Base-by-base conservation (phyloP, 2,888 invertebrate species). In the Chloromyia formosa region DNA sequence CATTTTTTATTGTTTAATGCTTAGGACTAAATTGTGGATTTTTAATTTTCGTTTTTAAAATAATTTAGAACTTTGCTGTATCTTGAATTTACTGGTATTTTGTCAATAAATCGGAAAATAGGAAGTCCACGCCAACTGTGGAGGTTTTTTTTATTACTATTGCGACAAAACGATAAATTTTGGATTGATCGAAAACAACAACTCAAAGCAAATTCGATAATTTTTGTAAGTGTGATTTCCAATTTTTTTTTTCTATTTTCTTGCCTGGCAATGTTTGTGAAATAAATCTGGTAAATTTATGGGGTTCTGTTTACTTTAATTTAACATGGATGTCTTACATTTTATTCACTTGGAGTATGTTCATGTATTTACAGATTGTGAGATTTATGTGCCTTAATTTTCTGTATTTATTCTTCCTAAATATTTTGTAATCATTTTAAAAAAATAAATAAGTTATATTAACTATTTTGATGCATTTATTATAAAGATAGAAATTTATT, bases 401-500 rank as follows among this genome's bases (percentile, higher is more conserved):
- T 2, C 2, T 35, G 27, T 35, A 35, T 35, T 35, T 35, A 7
- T 35, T 35, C 27, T 2, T 35, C 7, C 27, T 35, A 4, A 35
- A 4, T 35, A 7, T 35, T 4, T 35, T 35, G 27, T 35, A 35
- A 35, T 35, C 7, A 7, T 35, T 35, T 35, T 56, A 56, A 62
- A 62, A 62, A 62, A 62, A 40, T 62, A 40, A 40, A 40, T 62
- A 62, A 62, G 40, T 62, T 18, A 62, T 35, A 35, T 35, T 14
- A 62, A 62, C 40, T 62, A 22, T 62, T 35, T 35, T 35, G 2
- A 35, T 35, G 27, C 7, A 35, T 35, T 35, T 35, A 4, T 35
- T 35, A 62, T 62, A 35, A 62, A 62, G 62, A 16, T 62, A 62
- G 62, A 62, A 62, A 62, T 40, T 62, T 62, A 62, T 56, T 35